Conservation (phyloP, 2,113 vertebrate genomes). For the Gulo gulo region DNA sequence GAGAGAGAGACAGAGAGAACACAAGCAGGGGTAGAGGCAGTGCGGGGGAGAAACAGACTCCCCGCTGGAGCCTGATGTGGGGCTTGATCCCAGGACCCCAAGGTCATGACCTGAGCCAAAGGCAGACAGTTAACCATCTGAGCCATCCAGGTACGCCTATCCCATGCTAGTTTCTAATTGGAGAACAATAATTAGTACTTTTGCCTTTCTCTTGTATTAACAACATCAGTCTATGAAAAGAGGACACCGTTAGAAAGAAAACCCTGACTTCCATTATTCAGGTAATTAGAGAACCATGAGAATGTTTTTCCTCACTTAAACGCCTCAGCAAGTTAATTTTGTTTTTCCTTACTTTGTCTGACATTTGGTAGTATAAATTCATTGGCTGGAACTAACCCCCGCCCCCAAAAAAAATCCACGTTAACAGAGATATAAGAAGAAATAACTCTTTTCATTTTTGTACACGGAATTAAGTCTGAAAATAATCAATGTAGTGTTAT, state of each 20-base stretch:
- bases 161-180: background rate
- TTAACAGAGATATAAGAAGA: slow-evolving; percentile 21
- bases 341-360: slow-evolving; percentile 15
- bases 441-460: background rate
- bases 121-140: background rate
- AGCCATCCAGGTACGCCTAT: background rate
- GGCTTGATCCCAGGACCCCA: background rate
- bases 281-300: background rate
- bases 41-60: background rate
- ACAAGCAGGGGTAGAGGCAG: background rate
- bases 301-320: background rate
- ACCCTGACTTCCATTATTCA: background rate
- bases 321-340: slow-evolving; percentile 12
- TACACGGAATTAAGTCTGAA: background rate
- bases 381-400: background rate
- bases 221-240: background rate
- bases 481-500: slow-evolving; percentile 42
- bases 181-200: background rate
- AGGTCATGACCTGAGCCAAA: background rate
- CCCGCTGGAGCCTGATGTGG: background rate
- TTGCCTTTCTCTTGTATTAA: background rate
- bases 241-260: background rate
- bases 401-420: background rate
- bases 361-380: slow-evolving; percentile 14
- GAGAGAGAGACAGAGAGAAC: background rate